Conservation (phyloP, 2,113 vertebrate genomes). For the Rhabdomys dilectus region DNA sequence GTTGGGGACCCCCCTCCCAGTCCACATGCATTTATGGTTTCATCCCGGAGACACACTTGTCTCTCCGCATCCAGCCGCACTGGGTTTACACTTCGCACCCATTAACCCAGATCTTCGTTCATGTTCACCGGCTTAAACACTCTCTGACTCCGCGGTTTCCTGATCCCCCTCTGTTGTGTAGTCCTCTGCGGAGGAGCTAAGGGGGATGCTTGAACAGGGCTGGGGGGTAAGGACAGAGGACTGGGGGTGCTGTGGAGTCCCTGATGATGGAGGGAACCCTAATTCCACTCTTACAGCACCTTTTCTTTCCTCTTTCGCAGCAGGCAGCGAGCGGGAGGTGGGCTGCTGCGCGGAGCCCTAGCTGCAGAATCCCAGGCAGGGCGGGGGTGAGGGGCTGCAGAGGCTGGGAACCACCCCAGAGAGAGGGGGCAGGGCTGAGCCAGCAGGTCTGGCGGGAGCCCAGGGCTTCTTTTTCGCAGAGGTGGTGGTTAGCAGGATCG, state of each 20-base stretch:
- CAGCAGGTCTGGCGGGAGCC: constrained; percentile 75
- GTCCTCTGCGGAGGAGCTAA: background rate
- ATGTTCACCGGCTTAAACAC: background rate
- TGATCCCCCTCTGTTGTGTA: background rate
- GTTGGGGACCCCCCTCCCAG: background rate
- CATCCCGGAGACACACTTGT: background rate
- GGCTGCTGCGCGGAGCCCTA: constrained; percentile 65
- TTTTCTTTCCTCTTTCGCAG: constrained; percentile 54
- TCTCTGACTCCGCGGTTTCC: background rate
- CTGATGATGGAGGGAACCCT: constrained; percentile 48
- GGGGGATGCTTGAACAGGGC: background rate
- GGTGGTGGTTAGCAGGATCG: constrained; percentile 77
- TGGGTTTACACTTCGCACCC: constrained; percentile 19
- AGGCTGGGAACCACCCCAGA: constrained; percentile 79
- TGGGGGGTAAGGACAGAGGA: background rate
- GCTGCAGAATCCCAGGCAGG: constrained; percentile 76
- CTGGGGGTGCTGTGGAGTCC: background rate
- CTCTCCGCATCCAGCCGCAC: background rate
- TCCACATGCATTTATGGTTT: background rate
- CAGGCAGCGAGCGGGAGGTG: background rate
- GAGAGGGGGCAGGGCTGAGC: constrained; percentile 80
- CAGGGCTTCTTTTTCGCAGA: constrained; percentile 75
- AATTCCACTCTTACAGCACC: background rate
- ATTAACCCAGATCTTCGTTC: constrained; percentile 52
- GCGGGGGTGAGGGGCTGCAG: constrained; percentile 71